These are phyloP conservation scores for Agonopterix arenella DNA, from an alignment of 2,888 invertebrate species.

Conservation along the genomic window DNA sequence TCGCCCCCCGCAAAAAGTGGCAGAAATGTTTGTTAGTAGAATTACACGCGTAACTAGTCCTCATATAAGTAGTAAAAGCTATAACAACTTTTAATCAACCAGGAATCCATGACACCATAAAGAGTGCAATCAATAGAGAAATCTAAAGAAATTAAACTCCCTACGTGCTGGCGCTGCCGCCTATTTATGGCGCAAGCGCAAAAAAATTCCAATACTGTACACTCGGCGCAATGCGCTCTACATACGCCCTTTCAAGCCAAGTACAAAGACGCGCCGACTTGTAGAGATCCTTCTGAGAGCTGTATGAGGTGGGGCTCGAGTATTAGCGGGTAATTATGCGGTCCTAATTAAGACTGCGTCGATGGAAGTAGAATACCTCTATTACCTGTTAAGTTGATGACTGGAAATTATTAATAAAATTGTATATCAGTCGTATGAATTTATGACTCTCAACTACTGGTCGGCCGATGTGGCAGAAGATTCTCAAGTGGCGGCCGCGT, in stretches of 20 bases:
- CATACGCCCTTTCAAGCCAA: constrained; percentile 45
- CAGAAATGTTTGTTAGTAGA: too few species aligned
- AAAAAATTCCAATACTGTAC: constrained; percentile 53
- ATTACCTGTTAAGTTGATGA: too few species aligned
- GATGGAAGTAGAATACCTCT: neutral
- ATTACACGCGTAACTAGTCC: too few species aligned
- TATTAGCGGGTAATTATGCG: constrained; percentile 19
- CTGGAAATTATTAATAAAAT: neutral
- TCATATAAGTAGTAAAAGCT: too few species aligned
- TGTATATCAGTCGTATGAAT: neutral
- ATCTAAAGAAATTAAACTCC: neutral
- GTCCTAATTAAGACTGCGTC: neutral
- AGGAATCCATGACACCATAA: neutral
- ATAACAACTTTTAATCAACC: too few species aligned
- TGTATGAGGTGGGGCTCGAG: constrained; percentile 22
- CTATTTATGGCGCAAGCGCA: constrained; percentile 49
- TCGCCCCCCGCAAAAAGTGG: too few species aligned
- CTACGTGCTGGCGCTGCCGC: constrained; percentile 34
- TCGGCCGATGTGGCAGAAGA: too few species aligned
- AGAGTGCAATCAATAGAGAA: neutral
- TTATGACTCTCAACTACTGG: too few species aligned
- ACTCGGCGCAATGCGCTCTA: constrained; percentile 15
- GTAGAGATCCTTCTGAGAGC: constrained; percentile 30
- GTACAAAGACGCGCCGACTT: constrained; percentile 51
- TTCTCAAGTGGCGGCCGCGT: too few species aligned